Evolutionary conservation across 2,888 invertebrate genomes (phyloP).

Genomic region (Halictus quadricinctus): DNA sequence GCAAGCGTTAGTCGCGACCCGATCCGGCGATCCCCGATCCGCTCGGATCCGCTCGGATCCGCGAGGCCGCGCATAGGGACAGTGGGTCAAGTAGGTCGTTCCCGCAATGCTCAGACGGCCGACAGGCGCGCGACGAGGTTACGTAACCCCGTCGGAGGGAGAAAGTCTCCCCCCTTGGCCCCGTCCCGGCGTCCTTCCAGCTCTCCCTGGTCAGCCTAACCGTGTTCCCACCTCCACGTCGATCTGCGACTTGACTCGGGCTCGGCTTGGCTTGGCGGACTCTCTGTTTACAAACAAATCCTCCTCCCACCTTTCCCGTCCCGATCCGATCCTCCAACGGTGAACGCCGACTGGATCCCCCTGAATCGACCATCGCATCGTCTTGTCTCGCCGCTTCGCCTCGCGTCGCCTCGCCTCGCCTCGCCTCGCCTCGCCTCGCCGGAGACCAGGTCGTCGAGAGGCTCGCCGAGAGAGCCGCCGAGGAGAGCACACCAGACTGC

Average conservation of each 20-base stretch:
- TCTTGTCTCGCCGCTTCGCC: slow-evolving; percentile 25
- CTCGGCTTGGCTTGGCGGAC: slow-evolving; percentile 19
- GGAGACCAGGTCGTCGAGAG: slow-evolving; percentile 6
- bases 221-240: slow-evolving; percentile 37
- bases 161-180: slow-evolving; percentile 74
- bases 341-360: slow-evolving; percentile 51
- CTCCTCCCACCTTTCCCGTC: slow-evolving; percentile 69
- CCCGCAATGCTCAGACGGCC: slow-evolving; percentile 72
- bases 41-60: slow-evolving; percentile 41
- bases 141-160: slow-evolving; percentile 78
- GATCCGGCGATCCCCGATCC: slow-evolving; percentile 36
- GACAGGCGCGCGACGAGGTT: slow-evolving; percentile 70
- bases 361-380: slow-evolving; percentile 47
- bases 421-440: neutral
- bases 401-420: slow-evolving; percentile 11
- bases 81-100: slow-evolving; percentile 80
- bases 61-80: slow-evolving; percentile 62
- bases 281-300: slow-evolving; percentile 80
- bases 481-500: slow-evolving; percentile 67
- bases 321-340: slow-evolving; percentile 41
- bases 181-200: slow-evolving; percentile 49
- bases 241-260: slow-evolving; percentile 48
- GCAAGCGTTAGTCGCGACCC: slow-evolving; percentile 20
- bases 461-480: neutral
- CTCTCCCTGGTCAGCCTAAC: slow-evolving; percentile 33